Base-by-base conservation (phyloP, 2,113 vertebrate species). In the Indicator indicator region DNA sequence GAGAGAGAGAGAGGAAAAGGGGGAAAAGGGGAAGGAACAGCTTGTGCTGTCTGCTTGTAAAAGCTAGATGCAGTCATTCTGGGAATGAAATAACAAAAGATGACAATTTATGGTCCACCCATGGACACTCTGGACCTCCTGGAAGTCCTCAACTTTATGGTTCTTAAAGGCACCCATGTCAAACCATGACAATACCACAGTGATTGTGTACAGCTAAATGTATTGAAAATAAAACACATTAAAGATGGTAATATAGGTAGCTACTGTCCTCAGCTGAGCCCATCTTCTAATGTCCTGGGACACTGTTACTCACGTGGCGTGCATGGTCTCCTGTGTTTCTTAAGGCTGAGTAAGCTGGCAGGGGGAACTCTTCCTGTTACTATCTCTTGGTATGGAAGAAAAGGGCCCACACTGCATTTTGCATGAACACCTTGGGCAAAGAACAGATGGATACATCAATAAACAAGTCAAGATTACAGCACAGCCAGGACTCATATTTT, bases 321-420 rank as follows among this genome's bases (percentile, higher is more conserved):
- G 4, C 40, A 2, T 26, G 11, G n/a, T 74, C 30, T 82, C 42
- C 69, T 0, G 1, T 55, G 64, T 55, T 87, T 81, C 48, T 72
- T 55, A 55, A 55, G 62, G 88, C 74, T 91, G 73, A 83, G 73
- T 32, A 50, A 93, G 48, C n/a, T 77, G 33, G 17, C 3, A 1
- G 67, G 56, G 69, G 27, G 56, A 44, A 36, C 1, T 1, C 36
- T 73, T 70, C 56, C 65, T 65, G 80, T 48, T 72, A 10, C 65
- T 20, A 1, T 30, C 33, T 32, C 19, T 30, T 67, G 44, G 17
- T 42, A 7, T 44, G 64, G 55, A 58, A 67, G 62, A 69, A 72
- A 52, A 19, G 19, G 8, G 2, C 38, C 9, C 40, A 27, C 17
- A 2, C 18, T 33, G 15, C 8, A 1, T 0, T 5, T 23, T 67